A percentile compares a stretch with the other conserved stretches of the same genome.
Conservation (phyloP, 2,888 invertebrate genomes). For the Drosophila kuntzei region DNA sequence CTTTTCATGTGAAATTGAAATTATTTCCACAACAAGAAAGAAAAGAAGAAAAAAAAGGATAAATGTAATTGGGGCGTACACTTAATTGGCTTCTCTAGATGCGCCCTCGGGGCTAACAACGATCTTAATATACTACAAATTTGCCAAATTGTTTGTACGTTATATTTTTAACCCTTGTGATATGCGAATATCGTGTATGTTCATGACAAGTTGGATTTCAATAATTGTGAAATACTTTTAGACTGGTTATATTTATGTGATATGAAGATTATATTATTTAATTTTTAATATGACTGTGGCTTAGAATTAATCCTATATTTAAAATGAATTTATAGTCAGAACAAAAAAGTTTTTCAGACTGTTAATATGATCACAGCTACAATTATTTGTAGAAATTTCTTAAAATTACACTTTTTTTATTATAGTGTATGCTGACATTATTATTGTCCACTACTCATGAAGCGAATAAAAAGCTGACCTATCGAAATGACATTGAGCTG, state of each 20-base stretch:
- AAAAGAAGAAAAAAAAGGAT: slow-evolving; percentile 48
- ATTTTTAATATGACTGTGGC: too few relatives aligned
- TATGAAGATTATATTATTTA: too few relatives aligned
- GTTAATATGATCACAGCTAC: too few relatives aligned
- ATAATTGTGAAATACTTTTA: background rate
- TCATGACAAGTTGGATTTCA: background rate
- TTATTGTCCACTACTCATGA: slow-evolving; percentile 43
- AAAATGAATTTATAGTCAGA: too few relatives aligned
- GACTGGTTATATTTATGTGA: too few relatives aligned
- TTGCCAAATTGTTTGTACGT: background rate
- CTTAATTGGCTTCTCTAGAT: slow-evolving; percentile 63
- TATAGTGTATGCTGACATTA: slow-evolving; percentile 17
- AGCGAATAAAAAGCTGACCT: slow-evolving; percentile 31
- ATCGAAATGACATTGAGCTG: slow-evolving; percentile 16
- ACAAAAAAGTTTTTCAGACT: too few relatives aligned
- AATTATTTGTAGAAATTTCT: too few relatives aligned
- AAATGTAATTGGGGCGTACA: slow-evolving; percentile 66
- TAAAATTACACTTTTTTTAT: background rate
- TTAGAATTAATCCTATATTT: too few relatives aligned
- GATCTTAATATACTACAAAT: slow-evolving; percentile 1
- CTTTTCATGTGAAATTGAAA: slow-evolving; percentile 78
- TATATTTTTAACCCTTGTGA: background rate
- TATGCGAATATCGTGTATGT: background rate
- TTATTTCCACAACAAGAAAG: slow-evolving; percentile 45
- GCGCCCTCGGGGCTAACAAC: slow-evolving; percentile 26